Conservation (phyloP, 2,888 invertebrate genomes). For the Scelioninae gen. 1 region DNA sequence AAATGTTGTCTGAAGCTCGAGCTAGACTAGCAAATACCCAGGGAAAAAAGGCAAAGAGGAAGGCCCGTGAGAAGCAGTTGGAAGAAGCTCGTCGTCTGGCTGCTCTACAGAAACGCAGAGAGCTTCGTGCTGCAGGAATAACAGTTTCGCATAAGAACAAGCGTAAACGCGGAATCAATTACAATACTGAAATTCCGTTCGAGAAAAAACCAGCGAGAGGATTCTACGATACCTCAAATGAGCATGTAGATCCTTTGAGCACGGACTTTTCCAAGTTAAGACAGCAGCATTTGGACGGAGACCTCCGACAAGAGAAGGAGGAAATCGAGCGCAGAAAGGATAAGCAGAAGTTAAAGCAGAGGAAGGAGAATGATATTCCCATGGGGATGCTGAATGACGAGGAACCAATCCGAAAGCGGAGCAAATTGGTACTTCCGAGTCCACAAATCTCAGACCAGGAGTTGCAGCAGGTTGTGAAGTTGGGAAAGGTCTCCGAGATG, state of each 20-base stretch:
- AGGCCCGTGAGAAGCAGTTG: conserved; percentile 98
- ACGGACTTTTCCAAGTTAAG: conserved; percentile 95
- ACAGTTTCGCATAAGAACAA: conserved; percentile 89
- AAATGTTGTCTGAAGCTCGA: conserved; percentile 99
- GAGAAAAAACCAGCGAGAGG: conserved; percentile 96
- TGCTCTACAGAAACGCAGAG: conserved; percentile 98
- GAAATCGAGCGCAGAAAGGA: conserved; percentile 97
- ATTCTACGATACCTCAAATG: conserved; percentile 97
- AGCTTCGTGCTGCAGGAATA: conserved; percentile 98
- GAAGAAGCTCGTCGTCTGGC: conserved; percentile 98
- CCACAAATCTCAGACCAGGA: conserved; percentile 98
- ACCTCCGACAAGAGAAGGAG: conserved; percentile 94
- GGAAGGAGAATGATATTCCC: conserved; percentile 98
- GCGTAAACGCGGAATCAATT: conserved; percentile 96
- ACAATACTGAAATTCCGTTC: conserved; percentile 98
- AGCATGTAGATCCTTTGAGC: conserved; percentile 93
- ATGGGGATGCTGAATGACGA: conserved; percentile 93
- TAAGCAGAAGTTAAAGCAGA: conserved; percentile 96
- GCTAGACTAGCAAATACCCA: conserved; percentile 99
- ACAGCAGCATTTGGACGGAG: conserved; percentile 97
- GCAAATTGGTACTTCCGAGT: conserved; percentile 97
- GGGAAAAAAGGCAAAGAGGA: conserved; percentile 96
- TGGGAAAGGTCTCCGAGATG: conserved; percentile 95
- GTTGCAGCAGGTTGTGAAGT: conserved; percentile 95
- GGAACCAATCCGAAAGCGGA: conserved; percentile 95